Base-by-base conservation (phyloP, 1,140 invertebrate species). In the Bradynema listronoti region DNA sequence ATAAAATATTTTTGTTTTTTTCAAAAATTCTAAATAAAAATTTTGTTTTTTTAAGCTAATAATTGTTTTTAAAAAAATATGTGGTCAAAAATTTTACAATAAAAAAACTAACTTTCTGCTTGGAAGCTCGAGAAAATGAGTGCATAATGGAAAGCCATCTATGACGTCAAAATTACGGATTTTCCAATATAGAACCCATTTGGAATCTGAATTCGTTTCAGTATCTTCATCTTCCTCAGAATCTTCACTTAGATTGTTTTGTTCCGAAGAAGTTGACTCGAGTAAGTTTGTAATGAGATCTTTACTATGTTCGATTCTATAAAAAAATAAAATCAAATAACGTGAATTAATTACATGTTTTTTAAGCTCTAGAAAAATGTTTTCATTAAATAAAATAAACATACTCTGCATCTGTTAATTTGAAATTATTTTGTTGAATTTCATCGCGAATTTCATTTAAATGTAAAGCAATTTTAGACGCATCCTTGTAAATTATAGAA, bases 51-150 rank as follows among this genome's bases (percentile, higher is more conserved):
- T n/a, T n/a, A n/a, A n/a, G n/a, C n/a, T n/a, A n/a, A n/a, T n/a
- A n/a, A n/a, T n/a, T n/a, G n/a, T n/a, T n/a, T n/a, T n/a, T n/a
- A n/a, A n/a, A n/a, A n/a, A n/a, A n/a, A n/a, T n/a, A n/a, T n/a
- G n/a, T n/a, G n/a, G n/a, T n/a, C n/a, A n/a, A 9, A 9, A 6
- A 33, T 14, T 27, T 6, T 4, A 24, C 45, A 19, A 14, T 39
- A 19, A 39, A 39, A 4, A 50, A 43, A 59, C 30, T 30, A 27
- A 83, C 82, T 79, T 80, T 76, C 79, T 87, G 11, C 88, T 90
- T 1, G 93, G 93, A 51, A 98, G 81, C 73, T 89, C 89, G 84
- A 89, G 86, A 79, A 96, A 91, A 14, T 90, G 89, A 78, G 93
- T 88, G 16, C 87, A 87, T 64, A 94, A 80, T 42, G 84, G 81